Evolutionary conservation across 1,140 invertebrate genomes (phyloP).

Genomic region (Belonocnema kinseyi): DNA sequence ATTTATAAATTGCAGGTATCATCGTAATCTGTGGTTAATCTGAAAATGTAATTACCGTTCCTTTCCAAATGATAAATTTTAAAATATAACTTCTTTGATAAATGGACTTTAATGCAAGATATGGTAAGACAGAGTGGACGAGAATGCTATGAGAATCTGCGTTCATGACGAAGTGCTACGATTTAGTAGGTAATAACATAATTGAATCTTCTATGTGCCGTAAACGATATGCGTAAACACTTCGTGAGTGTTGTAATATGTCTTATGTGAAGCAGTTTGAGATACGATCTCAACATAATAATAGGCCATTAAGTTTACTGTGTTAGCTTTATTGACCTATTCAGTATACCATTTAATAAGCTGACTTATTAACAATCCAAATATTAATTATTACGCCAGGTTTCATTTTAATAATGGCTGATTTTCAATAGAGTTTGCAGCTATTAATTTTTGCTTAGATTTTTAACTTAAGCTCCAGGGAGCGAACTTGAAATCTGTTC

Average conservation of each 20-base stretch:
- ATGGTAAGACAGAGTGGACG: background rate
- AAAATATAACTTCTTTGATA: background rate
- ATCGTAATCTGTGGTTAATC: no score
- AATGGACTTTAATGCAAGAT: background rate
- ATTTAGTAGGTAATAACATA: constrained; percentile 20
- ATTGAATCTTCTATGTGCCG: background rate
- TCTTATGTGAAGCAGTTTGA: background rate
- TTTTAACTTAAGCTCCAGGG: background rate
- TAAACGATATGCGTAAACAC: constrained; percentile 1
- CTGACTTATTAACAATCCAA: no score
- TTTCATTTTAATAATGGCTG: no score
- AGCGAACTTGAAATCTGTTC: constrained; percentile 10
- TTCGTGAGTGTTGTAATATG: background rate
- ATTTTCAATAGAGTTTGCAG: background rate
- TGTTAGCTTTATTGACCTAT: no score
- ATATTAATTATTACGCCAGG: no score
- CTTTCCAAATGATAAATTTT: no score
- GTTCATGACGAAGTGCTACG: constrained; percentile 6
- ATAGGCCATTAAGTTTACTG: no score
- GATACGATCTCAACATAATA: no score
- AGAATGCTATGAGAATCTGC: background rate
- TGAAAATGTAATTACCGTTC: no score
- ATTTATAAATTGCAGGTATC: no score
- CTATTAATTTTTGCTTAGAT: background rate
- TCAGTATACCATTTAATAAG: no score